Base-by-base conservation (phyloP, 2,113 vertebrate species). In the Ophthalmolycus amberensis region DNA sequence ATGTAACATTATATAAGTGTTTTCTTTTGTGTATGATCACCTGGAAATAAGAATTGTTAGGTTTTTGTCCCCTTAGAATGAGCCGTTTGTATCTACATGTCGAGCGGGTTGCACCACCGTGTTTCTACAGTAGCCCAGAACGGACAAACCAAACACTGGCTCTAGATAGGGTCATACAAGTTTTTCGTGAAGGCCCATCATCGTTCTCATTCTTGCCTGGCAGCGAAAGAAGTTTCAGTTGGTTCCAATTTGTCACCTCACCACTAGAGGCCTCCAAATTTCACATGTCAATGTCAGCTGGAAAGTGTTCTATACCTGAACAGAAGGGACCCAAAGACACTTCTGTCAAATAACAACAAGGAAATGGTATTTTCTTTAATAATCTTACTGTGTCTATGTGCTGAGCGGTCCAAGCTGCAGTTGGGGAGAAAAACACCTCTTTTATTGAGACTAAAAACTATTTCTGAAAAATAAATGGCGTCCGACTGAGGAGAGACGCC, bases 381-480 rank as follows among this genome's bases (percentile, higher is more conserved):
- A 70, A 77, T 14, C 22, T 46, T 25, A n/a, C 40, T 64, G 60
- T 40, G 60, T 32, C 46, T 4, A 18, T 66, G 66, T 29, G 40
- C 20, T 60, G 18, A 88, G 59, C 1, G 5, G 52, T 46, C 34
- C n/a, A 9, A 73, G 42, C 46, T 44, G 42, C 34, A 15, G n/a
- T 29, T 50, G 7, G 52, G 22, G 9, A 56, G 18, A 71, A 42
- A 79, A 75, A 64, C 32, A 12, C 1, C 0, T 32, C 14, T 54
- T 70, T 80, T 69, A 38, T 44, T 50, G 66, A 48, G 48, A 71
- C 34, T 50, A 79, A 82, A 79, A 88, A 85, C 81, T 78, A 52
- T 37, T 20, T 44, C 20, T 22, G 12, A 68, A 70, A 81, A 79
- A 63, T 25, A 85, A 78, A 79, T 34, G 27, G 40, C 65, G 27